These are phyloP conservation scores for Dasyprocta punctata DNA, from an alignment of 2,113 vertebrate genomes.

Conservation along the genomic window DNA sequence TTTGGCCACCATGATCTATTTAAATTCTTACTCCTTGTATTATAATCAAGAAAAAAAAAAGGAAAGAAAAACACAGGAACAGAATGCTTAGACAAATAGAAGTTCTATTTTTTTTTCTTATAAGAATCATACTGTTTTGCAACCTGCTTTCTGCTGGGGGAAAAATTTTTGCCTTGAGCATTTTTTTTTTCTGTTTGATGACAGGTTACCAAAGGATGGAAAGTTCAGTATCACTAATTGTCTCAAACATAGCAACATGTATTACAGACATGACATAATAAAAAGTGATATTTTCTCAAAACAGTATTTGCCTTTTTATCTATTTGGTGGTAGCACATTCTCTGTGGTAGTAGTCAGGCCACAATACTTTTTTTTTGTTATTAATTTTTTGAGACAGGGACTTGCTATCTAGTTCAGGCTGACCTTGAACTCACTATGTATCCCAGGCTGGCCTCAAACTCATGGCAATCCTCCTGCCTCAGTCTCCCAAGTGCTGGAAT, in stretches of 20 bases:
- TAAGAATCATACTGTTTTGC: not conserved
- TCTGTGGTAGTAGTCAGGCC: not conserved
- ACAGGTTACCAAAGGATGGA: not conserved
- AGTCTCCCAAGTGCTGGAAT: not conserved
- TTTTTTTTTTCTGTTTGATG: not conserved
- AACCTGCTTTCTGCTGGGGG: not conserved
- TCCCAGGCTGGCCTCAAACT: not conserved
- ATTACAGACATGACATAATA: not conserved
- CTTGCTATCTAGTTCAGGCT: not conserved
- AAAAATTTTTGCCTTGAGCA: not conserved
- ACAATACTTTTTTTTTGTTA: not conserved
- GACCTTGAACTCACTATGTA: not conserved
- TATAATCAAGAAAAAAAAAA: not conserved
- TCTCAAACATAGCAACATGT: not conserved
- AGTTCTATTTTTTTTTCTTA: not conserved
- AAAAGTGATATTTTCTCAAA: not conserved
- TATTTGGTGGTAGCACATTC: not conserved
- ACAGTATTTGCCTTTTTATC: not conserved
- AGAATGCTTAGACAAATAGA: not conserved
- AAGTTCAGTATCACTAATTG: not conserved
- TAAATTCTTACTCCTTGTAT: not conserved
- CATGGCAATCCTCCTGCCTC: not conserved
- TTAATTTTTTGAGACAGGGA: not conserved
- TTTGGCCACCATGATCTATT: not conserved
- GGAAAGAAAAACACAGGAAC: not conserved